Conservation (phyloP, 2,888 invertebrate genomes). For the Cylloceria caligata region DNA sequence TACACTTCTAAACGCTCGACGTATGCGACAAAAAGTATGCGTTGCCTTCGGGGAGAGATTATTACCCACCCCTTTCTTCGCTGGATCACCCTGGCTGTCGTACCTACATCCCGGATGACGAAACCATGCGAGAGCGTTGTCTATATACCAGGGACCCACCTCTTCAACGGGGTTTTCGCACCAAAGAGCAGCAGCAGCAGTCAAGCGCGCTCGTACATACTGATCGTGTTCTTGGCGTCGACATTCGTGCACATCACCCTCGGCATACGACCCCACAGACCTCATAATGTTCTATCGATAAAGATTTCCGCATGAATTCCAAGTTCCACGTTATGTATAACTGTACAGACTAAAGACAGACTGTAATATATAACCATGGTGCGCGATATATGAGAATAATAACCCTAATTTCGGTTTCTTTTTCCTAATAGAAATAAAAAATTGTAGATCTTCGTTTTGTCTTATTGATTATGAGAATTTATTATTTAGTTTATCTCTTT, state of each 20-base stretch:
- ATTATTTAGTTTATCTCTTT: too few species aligned
- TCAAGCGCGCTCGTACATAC: conserved; percentile 51
- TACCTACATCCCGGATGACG: conserved; percentile 32
- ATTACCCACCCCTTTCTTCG: conserved; percentile 37
- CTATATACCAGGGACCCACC: conserved; percentile 8
- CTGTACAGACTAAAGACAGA: not conserved
- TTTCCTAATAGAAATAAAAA: too few species aligned
- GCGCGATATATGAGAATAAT: not conserved
- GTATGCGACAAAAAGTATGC: conserved; percentile 49
- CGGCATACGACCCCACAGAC: conserved; percentile 47
- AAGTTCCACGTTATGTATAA: conserved; percentile 27
- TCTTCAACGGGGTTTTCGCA: not conserved
- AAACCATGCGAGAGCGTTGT: conserved; percentile 42
- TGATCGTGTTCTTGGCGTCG: conserved; percentile 56
- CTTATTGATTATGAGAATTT: too few species aligned
- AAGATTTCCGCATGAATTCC: conserved; percentile 57
- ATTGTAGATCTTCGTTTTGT: too few species aligned
- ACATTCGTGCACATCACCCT: conserved; percentile 48
- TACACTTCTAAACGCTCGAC: conserved; percentile 54
- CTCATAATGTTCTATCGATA: conserved; percentile 53
- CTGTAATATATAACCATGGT: not conserved
- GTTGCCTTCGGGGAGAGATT: conserved; percentile 35
- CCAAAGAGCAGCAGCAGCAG: conserved; percentile 19
- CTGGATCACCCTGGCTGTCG: conserved; percentile 9
- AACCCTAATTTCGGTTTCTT: not conserved